Base-by-base conservation (phyloP, 2,113 vertebrate species). In the Alligator sinensis region DNA sequence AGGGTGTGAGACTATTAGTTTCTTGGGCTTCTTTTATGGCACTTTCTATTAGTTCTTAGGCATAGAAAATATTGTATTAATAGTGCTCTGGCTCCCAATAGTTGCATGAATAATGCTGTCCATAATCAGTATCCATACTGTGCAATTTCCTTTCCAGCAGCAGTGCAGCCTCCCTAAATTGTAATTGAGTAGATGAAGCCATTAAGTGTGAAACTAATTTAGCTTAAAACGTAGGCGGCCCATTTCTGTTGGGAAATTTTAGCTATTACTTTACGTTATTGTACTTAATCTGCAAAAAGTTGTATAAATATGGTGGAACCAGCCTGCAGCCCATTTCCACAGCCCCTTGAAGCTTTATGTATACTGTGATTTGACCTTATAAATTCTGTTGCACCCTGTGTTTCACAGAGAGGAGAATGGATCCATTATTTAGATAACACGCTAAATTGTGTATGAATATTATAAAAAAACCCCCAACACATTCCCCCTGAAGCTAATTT, bases 231-330 rank as follows among this genome's bases (percentile, higher is more conserved):
- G 83, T 66, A 95, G 89, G 77, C 90, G 89, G 59, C 22, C 86
- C 82, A 87, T 96, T 96, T 96, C 90, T 87, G 84, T 38, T 22
- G 87, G 90, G 89, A 80, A 86, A 72, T 90, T 94, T 96, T 95
- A 83, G 76, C 80, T 93, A 77, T 19, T 84, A 85, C 72, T 95
- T 87, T 92, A 86, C 91, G 93, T 96, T 95, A 94, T 95, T 92
- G 79, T 11, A 78, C 3, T 55, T 90, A 96, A 94, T 93, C 93
- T 93, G 92, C 96, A 95, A 93, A 38, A 74, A 22, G 13, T 47
- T 92, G 91, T 91, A 85, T 95, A 95, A 96, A 95, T 55, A 4
- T 3, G 70, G 78, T 80, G 82, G 90, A 95, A 82, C 18, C 77
- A 93, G 86, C 66, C 47, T 85, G 79, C 30, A n/a, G 86, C 19